These are phyloP conservation scores for Drosophila meridiana DNA, from an alignment of 2,888 invertebrate species.

Conservation along the genomic window DNA sequence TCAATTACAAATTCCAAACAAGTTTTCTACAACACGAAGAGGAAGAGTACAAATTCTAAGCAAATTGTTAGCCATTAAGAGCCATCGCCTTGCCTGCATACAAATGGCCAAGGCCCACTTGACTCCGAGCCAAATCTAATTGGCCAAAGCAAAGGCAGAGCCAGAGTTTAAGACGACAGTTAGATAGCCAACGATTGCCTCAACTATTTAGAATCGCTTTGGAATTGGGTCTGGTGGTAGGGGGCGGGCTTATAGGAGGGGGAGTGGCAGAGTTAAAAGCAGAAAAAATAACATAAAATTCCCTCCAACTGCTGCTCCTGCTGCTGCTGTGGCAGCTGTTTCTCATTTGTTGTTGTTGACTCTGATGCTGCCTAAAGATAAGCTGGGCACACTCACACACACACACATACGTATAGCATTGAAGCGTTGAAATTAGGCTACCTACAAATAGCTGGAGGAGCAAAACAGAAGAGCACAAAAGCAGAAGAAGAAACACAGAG, in stretches of 20 bases:
- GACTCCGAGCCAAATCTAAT: slow-evolving; percentile 38
- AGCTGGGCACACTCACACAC: slow-evolving; percentile 53
- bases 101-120: slow-evolving; percentile 34
- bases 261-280: neutral
- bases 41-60: slow-evolving; percentile 40
- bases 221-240: neutral
- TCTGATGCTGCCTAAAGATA: slow-evolving; percentile 70
- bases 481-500: neutral
- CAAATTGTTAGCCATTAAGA: slow-evolving; percentile 48
- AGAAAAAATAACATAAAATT: slow-evolving; percentile 13
- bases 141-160: slow-evolving; percentile 14
- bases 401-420: slow-evolving; percentile 60
- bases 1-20: slow-evolving; percentile 62
- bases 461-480: slow-evolving; percentile 7
- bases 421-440: slow-evolving; percentile 80
- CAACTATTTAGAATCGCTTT: slow-evolving; percentile 21
- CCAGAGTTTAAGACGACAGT: neutral
- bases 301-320: slow-evolving; percentile 36
- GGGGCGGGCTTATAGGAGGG: neutral
- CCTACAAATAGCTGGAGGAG: slow-evolving; percentile 58
- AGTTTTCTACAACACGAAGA: slow-evolving; percentile 36
- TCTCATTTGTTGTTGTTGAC: slow-evolving; percentile 33
- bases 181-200: neutral
- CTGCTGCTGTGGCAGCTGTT: slow-evolving; percentile 42
- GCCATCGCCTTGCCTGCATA: slow-evolving; percentile 44